A percentile compares a stretch with the other conserved stretches of the same genome.
phyloP scores from a whole-genome alignment of 37 sponge, comb jelly and placozoan genomes.

The Petrosia ficiformis region DNA sequence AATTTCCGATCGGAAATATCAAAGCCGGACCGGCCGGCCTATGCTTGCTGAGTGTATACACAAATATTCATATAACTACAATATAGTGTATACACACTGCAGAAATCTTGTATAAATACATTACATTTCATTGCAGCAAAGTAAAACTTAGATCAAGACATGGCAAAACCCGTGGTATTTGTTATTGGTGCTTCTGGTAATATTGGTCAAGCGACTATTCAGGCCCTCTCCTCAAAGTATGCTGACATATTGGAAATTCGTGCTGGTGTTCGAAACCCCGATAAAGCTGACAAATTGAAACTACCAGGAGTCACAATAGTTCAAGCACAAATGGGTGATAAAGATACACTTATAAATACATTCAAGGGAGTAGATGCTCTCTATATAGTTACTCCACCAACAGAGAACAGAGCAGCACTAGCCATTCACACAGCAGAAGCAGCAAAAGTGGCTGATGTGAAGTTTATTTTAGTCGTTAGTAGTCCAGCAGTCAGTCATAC shows the following conservation, averaged over 20 bases:
- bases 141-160: neutral
- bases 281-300: conserved; percentile 42
- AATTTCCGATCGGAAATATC: too few species aligned
- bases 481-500: conserved; percentile 2
- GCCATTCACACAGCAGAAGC: conserved; percentile 31
- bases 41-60: too few species aligned
- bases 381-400: conserved; percentile 33
- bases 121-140: too few species aligned
- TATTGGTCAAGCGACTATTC: conserved; percentile 48
- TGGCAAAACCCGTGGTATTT: conserved; percentile 63
- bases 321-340: conserved; percentile 42
- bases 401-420: conserved; percentile 32
- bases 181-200: conserved; percentile 61
- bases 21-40: too few species aligned
- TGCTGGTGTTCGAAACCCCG: conserved; percentile 57
- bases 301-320: conserved; percentile 33
- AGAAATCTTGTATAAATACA: too few species aligned
- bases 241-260: conserved; percentile 48
- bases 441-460: conserved; percentile 44
- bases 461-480: conserved; percentile 28
- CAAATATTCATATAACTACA: too few species aligned
- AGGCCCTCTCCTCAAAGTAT: conserved; percentile 31
- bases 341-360: conserved; percentile 15
- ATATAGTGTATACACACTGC: too few species aligned
- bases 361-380: conserved; percentile 46